Evolutionary conservation across 2,888 invertebrate genomes (phyloP).

Genomic region (Ornithoptera priamus): DNA sequence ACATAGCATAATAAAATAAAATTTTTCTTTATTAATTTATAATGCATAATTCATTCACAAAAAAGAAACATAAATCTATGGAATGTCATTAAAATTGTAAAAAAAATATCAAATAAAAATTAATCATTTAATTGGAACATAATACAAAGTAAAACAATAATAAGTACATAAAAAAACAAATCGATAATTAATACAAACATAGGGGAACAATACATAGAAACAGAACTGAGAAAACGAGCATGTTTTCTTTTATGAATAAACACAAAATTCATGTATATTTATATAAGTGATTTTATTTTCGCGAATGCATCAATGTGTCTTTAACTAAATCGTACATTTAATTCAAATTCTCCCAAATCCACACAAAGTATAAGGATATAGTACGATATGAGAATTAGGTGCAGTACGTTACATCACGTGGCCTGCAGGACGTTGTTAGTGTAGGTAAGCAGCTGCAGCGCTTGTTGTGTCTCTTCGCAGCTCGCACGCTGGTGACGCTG

Average conservation of each 20-base stretch:
- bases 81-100: neutral
- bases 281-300: too few relatives aligned
- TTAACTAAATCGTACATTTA: too few relatives aligned
- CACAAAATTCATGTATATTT: too few relatives aligned
- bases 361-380: too few relatives aligned
- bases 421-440: constrained; percentile 62
- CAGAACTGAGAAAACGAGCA: too few relatives aligned
- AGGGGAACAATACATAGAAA: too few relatives aligned
- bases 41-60: too few relatives aligned
- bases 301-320: too few relatives aligned
- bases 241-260: too few relatives aligned
- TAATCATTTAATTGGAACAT: neutral
- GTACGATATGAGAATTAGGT: neutral
- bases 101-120: neutral
- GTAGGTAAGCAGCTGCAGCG: constrained; percentile 63
- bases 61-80: neutral
- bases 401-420: constrained; percentile 40
- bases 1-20: too few relatives aligned
- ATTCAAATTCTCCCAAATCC: too few relatives aligned
- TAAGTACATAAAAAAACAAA: neutral
- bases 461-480: constrained; percentile 47
- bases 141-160: neutral
- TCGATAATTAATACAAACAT: neutral
- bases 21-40: too few relatives aligned
- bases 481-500: constrained; percentile 48